Conservation (phyloP, 1,140 invertebrate genomes). For the Trachymyrmex cornetzi region DNA sequence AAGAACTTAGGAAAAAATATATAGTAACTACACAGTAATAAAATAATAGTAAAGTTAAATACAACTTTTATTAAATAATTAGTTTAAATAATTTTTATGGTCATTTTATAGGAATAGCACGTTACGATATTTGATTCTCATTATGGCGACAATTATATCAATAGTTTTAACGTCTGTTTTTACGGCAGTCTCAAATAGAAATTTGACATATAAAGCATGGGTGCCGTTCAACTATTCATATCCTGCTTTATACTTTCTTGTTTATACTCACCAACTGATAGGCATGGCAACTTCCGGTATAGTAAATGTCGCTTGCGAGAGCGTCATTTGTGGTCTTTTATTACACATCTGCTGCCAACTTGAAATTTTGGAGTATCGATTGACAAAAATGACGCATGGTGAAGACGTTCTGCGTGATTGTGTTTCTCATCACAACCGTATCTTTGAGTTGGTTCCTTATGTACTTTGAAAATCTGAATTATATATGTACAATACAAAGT, state of each 20-base stretch:
- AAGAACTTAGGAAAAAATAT: neutral
- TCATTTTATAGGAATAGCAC: conserved; percentile 19
- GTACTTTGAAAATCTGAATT: neutral
- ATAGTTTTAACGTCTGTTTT: neutral
- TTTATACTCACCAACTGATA: conserved; percentile 51
- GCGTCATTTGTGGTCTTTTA: conserved; percentile 64
- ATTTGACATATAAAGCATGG: conserved; percentile 49
- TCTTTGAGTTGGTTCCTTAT: conserved; percentile 52
- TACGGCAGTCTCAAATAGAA: neutral
- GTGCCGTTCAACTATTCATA: conserved; percentile 56
- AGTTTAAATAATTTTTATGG: conserved; percentile 18
- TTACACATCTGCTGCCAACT: conserved; percentile 63
- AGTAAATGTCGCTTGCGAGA: conserved; percentile 53
- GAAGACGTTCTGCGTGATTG: neutral
- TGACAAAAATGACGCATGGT: conserved; percentile 9
- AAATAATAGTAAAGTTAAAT: neutral
- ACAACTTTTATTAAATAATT: neutral
- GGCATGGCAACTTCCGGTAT: conserved; percentile 45
- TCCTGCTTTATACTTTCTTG: neutral
- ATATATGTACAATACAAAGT: neutral
- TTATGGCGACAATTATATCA: neutral
- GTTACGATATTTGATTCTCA: conserved; percentile 1
- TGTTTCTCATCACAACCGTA: conserved; percentile 35
- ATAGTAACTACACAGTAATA: neutral
- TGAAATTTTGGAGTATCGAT: conserved; percentile 67